Percentiles rank a stretch among this genome's conserved stretches.
These are phyloP conservation scores for Agriopis aurantiaria DNA, from an alignment of 2,888 invertebrate genomes.

Conservation along the genomic window DNA sequence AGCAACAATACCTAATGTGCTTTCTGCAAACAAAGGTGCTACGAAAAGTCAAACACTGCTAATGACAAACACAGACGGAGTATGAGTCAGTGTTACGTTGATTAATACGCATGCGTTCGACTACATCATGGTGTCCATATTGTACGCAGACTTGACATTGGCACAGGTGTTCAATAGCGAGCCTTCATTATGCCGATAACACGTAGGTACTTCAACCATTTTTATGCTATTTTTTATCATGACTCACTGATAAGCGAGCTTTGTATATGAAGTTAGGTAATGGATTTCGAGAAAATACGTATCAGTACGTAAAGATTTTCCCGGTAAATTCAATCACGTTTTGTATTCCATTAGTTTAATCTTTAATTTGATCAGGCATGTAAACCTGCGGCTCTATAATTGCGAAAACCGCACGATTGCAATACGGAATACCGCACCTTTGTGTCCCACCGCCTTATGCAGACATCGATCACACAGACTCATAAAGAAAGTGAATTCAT, in stretches of 20 bases:
- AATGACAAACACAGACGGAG: slow-evolving; percentile 25
- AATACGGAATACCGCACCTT: slow-evolving; percentile 22
- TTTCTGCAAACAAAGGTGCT: slow-evolving; percentile 30
- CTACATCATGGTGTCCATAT: slow-evolving; percentile 32
- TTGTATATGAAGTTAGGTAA: slow-evolving; percentile 13
- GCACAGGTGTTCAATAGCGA: slow-evolving; percentile 35
- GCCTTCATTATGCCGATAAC: slow-evolving; percentile 29
- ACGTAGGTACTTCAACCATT: slow-evolving; percentile 8
- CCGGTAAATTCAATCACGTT: slow-evolving; percentile 14
- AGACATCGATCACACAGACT: slow-evolving; percentile 38
- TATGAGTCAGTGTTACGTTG: slow-evolving; percentile 29
- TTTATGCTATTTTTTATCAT: slow-evolving; percentile 13
- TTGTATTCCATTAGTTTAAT: slow-evolving; percentile 17
- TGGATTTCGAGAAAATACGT: slow-evolving; percentile 18
- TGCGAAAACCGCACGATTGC: slow-evolving; percentile 33
- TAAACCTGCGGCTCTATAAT: slow-evolving; percentile 25
- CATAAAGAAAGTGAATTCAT: slow-evolving; percentile 70
- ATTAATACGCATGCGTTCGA: slow-evolving; percentile 23
- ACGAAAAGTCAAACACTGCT: slow-evolving; percentile 31
- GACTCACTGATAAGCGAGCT: slow-evolving; percentile 30
- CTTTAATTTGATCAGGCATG: slow-evolving; percentile 30
- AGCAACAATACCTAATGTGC: slow-evolving; percentile 18
- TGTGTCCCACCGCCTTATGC: slow-evolving; percentile 29
- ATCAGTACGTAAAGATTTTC: neutral
- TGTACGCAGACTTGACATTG: slow-evolving; percentile 36